These are phyloP conservation scores for Betta splendens DNA, from an alignment of 2,797 vertebrate genomes.

Conservation along the genomic window DNA sequence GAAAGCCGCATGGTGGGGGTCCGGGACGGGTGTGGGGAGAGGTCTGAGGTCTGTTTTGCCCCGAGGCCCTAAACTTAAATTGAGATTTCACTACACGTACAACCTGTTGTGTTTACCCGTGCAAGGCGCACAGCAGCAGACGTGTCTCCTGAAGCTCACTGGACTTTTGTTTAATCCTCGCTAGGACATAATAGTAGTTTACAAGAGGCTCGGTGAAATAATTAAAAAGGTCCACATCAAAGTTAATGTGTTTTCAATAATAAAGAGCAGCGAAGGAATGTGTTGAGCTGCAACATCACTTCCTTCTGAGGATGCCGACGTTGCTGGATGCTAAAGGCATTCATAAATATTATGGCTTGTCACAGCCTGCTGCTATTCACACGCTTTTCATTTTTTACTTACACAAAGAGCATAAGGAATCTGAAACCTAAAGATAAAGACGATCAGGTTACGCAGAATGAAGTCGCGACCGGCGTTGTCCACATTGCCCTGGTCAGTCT, in stretches of 20 bases:
- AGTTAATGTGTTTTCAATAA: neutral
- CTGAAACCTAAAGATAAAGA: neutral
- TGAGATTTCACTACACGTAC: slow-evolving; percentile 55
- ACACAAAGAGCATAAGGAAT: neutral
- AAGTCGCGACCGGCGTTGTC: neutral
- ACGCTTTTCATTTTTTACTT: neutral
- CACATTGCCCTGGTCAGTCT: neutral
- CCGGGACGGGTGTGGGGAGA: neutral
- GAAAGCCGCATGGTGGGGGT: slow-evolving; percentile 41
- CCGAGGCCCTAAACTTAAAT: slow-evolving; percentile 60
- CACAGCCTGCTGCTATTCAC: neutral
- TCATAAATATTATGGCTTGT: neutral
- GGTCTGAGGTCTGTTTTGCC: slow-evolving; percentile 54
- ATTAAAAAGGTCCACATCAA: no score
- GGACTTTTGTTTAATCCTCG: neutral
- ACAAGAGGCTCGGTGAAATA: no score
- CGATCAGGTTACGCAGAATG: neutral
- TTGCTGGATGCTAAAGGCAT: neutral
- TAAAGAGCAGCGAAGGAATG: neutral
- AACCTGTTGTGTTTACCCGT: slow-evolving; percentile 52
- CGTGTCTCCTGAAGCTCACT: slow-evolving; percentile 2
- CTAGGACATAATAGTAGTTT: neutral
- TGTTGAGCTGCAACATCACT: neutral
- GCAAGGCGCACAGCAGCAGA: slow-evolving; percentile 7
- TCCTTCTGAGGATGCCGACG: neutral